Evolutionary conservation across 2,888 invertebrate genomes (phyloP), one percentile per base, ranked within the genome.

Genomic region (Idaea dimidiata): DNA sequence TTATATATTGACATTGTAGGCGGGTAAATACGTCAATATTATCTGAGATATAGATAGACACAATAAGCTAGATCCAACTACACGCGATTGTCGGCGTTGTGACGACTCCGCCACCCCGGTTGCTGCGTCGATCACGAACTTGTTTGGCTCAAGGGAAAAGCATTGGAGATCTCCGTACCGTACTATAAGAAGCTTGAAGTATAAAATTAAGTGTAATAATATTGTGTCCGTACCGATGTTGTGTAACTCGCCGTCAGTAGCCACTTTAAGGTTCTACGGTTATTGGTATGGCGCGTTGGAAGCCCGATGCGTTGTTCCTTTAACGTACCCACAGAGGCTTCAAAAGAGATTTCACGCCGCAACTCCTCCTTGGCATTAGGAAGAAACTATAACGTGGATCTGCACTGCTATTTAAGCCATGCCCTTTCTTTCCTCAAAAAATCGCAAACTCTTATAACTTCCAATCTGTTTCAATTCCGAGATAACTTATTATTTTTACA

Each of bases 401-500:
- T 24, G 24, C 24, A 24, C 5, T 24, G 24, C 24, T 24, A 24
- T 24, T n/a, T 16, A 16, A 7, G 17, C 17, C 1, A n/a, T 7
- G 6, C 7, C 16, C 7, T 54, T 54, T 16, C 2, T 54, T 16
- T 2, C 54, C 8, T 10, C 7, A 33, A 33, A 10, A 33, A 55
- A 55, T 16, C 5, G 16, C 54, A 55, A 55, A 55, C 54, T 59
- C 70, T 74, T 64, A 6, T 58, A 32, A 57, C 62, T 71, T 72
- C 67, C 59, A 59, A 60, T 64, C 70, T 67, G 61, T 62, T 43
- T 60, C 72, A 59, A 67, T 77, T 72, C 78, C 79, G 79, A 86
- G 86, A 87, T 84, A 86, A 88, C 88, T 89, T 88, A 89, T 89
- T 88, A 89, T 89, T 89, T 89, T 89, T 88, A 89, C 87, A 86